These are phyloP conservation scores for Anhinga anhinga DNA, from an alignment of 2,113 vertebrate species.

Conservation along the genomic window DNA sequence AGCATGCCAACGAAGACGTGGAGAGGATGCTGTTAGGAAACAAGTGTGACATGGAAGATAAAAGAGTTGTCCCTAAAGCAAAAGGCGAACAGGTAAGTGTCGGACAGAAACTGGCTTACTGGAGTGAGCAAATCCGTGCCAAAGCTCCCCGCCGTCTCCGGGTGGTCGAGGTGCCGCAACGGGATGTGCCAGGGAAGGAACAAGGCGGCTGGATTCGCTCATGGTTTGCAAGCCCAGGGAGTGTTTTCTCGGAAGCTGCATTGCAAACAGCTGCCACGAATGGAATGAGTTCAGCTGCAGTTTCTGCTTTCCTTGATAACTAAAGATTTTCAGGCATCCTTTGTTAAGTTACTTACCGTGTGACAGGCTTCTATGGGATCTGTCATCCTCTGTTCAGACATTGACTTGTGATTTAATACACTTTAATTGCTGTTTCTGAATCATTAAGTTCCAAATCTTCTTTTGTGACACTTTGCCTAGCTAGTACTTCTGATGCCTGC, in stretches of 20 bases:
- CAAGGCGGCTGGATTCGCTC: background rate
- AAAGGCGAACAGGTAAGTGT: conserved; percentile 95
- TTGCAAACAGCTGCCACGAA: fast-evolving
- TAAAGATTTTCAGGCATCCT: background rate
- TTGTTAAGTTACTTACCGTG: background rate
- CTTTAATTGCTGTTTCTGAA: background rate
- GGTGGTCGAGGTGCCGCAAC: background rate
- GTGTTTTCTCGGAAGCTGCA: background rate
- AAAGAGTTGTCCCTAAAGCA: conserved; percentile 94
- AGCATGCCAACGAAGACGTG: conserved; percentile 99
- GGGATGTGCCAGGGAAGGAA: background rate
- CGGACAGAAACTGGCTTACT: background rate
- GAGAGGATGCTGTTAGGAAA: conserved; percentile 99
- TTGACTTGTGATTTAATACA: background rate
- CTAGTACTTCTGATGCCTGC: background rate
- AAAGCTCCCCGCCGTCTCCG: fast-evolving
- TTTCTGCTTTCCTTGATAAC: background rate
- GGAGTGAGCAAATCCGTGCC: fast-evolving
- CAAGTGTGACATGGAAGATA: conserved; percentile 99
- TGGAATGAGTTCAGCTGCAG: background rate
- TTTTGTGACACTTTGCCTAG: background rate
- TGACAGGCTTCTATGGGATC: background rate
- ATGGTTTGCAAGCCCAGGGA: background rate
- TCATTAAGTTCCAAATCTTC: background rate
- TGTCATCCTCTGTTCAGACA: background rate